phyloP scores from a whole-genome alignment of 2,797 vertebrate genomes.

The Pangasius djambal region DNA sequence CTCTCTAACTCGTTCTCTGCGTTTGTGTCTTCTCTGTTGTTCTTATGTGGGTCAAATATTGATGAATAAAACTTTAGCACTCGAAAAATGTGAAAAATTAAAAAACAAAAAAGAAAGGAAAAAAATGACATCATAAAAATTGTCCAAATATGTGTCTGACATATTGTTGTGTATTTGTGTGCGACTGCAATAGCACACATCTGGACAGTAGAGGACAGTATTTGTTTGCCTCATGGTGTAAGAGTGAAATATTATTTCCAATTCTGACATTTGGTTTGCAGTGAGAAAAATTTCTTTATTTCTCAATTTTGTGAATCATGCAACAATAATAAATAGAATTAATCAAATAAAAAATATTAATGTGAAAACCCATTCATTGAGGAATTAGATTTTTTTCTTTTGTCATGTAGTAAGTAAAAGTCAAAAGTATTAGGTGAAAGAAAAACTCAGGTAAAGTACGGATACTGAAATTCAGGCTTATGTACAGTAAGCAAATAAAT shows the following conservation, averaged over 20 bases:
- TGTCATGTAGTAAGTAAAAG: background rate
- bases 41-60: constrained; percentile 4
- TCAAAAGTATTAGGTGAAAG: background rate
- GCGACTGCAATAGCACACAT: background rate
- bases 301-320: background rate
- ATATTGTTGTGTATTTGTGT: background rate
- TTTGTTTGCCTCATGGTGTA: background rate
- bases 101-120: background rate
- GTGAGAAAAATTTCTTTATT: background rate
- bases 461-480: background rate
- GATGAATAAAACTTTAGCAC: background rate
- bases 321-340: background rate
- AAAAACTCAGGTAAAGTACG: background rate
- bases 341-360: background rate
- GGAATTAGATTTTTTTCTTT: background rate
- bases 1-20: constrained; percentile 4
- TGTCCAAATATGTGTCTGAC: background rate
- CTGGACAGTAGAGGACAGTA: constrained; percentile 45
- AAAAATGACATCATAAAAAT: background rate
- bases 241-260: background rate
- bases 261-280: background rate
- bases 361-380: background rate
- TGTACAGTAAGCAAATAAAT: background rate
- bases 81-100: background rate
- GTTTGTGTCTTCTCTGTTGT: constrained; percentile 4